A percentile compares a stretch with the other conserved stretches of the same genome.
These are phyloP conservation scores for Acleris literana DNA, from an alignment of 2,888 invertebrate genomes.

Conservation along the genomic window DNA sequence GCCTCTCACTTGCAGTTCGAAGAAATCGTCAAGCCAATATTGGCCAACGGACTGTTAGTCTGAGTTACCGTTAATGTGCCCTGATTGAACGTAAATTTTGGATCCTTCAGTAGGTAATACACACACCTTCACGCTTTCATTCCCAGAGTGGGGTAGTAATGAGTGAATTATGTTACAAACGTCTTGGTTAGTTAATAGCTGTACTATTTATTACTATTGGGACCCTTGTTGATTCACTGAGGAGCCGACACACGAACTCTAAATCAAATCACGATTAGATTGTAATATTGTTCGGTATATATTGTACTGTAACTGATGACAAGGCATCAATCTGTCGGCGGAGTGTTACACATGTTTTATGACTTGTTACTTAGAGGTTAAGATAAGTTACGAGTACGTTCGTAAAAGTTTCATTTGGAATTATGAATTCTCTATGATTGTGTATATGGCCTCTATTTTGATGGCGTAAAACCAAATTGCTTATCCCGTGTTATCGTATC, in stretches of 20 bases:
- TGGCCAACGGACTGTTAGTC: too few relatives aligned
- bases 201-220: not conserved
- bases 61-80: conserved; percentile 18
- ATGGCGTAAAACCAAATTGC: too few relatives aligned
- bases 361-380: not conserved
- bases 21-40: too few relatives aligned
- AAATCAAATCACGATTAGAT: not conserved
- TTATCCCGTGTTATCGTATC: too few relatives aligned
- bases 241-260: not conserved
- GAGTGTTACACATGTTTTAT: not conserved
- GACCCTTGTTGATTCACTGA: conserved; percentile 43
- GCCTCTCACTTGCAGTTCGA: too few relatives aligned
- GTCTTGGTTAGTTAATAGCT: too few relatives aligned
- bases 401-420: not conserved
- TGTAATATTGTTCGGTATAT: not conserved
- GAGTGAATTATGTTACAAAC: not conserved
- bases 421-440: not conserved
- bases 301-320: conserved; percentile 2
- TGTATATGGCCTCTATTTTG: too few relatives aligned
- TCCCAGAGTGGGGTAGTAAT: too few relatives aligned
- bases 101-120: conserved; percentile 23
- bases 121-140: too few relatives aligned
- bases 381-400: not conserved
- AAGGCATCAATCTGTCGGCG: not conserved
- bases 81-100: conserved; percentile 46